Base-by-base conservation (phyloP, 2,888 invertebrate genomes). In the Eudasyphora cyanicolor region DNA sequence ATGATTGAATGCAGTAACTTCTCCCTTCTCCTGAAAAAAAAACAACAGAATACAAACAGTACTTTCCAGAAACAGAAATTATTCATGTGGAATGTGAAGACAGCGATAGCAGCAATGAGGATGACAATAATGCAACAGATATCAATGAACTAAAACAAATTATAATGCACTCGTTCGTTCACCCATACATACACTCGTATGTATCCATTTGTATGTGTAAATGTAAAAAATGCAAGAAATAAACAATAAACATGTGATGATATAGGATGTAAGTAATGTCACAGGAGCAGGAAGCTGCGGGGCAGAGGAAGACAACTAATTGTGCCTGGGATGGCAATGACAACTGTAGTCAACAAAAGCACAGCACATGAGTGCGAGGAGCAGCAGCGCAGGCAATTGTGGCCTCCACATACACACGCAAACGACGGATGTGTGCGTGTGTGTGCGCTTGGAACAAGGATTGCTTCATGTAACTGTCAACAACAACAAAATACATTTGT, bases 81-180 rank as follows among this genome's bases (percentile, higher is more conserved):
- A 42, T 24, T 42, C 67, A 67, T 67, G n/a, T n/a, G 38, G 67
- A 10, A 19, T 64, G 19, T 64, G 19, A 17, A 64, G 24, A 32
- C 1, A 38, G 38, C 12, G 38, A 38, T 5, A 10, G 12, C 21
- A 7, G 8, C 32, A 38, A 6, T 64, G 64, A 64, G 2, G 64
- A 42, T 19, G 42, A 77, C 45, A 60, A 57, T 75, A 81, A 84
- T 73, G 81, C 84, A 84, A 84, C 81, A 84, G 78, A 81, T 81
- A 84, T 84, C 81, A 84, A 81, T 84, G 81, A 80, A 84, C 81
- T 84, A 81, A 76, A 84, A 78, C 84, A 81, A 84, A 84, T 84
- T 76, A 81, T 79, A 35, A 67, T 67, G 67, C 67, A 67, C 17
- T 19, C 35, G 19, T n/a, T n/a, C 38, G 24, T 24, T 42, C 10